A percentile compares a stretch with the other conserved stretches of the same genome.
phyloP scores from a whole-genome alignment of 2,888 invertebrate genomes.

The Ernsta delagoae region DNA sequence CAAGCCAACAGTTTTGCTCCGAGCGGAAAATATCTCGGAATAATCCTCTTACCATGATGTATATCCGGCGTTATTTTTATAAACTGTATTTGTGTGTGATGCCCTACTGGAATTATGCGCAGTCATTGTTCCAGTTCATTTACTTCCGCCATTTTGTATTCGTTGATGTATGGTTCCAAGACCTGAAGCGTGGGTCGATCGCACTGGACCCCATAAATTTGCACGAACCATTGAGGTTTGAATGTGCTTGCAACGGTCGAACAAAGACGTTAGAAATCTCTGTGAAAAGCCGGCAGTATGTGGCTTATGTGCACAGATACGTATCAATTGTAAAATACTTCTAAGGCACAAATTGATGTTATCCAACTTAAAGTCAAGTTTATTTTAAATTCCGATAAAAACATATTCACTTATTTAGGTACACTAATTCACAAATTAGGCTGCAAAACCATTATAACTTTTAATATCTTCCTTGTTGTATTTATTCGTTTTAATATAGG shows the following conservation, averaged over 20 bases:
- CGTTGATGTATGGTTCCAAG: conserved; percentile 25
- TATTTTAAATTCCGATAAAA: too few relatives aligned
- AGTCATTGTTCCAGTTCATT: conserved; percentile 35
- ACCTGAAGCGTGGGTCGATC: conserved; percentile 38
- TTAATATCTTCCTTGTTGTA: not conserved
- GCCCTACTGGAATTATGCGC: conserved; percentile 32
- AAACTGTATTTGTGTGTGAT: conserved; percentile 31
- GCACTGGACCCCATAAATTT: conserved; percentile 55
- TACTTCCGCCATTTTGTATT: conserved; percentile 29
- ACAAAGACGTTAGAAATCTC: conserved; percentile 51
- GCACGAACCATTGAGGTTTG: conserved; percentile 55
- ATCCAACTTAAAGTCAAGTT: too few relatives aligned
- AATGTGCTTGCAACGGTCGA: conserved; percentile 43
- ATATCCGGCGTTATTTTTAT: conserved; percentile 36
- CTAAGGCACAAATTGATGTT: not conserved
- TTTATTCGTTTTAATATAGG: not conserved
- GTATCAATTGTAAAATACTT: not conserved
- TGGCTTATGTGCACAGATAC: conserved; percentile 29
- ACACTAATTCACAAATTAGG: too few relatives aligned
- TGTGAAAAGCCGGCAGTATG: conserved; percentile 47
- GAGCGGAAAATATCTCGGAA: conserved; percentile 33
- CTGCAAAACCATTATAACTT: not conserved
- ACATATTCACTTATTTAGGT: too few relatives aligned
- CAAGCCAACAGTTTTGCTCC: conserved; percentile 31
- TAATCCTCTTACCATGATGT: conserved; percentile 37